phyloP scores from a whole-genome alignment of 2,113 vertebrate species.

The Asarcornis scutulata region DNA sequence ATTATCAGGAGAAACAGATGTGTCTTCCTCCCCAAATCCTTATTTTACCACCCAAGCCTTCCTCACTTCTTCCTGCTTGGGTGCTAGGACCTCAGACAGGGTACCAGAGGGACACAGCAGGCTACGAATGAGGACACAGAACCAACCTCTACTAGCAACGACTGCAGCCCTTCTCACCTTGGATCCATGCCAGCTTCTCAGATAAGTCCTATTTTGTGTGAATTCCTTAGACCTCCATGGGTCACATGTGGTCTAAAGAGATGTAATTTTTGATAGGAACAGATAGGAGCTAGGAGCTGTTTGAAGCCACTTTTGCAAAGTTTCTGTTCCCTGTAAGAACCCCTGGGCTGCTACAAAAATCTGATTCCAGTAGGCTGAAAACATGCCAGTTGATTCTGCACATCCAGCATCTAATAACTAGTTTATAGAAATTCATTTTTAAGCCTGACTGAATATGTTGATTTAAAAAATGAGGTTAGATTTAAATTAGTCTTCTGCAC shows the following conservation, averaged over 20 bases:
- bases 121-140: not conserved
- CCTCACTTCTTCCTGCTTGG: not conserved
- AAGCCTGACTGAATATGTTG: not conserved
- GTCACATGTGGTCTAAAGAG: too few species aligned
- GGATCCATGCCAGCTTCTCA: fast-evolving
- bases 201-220: not conserved
- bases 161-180: not conserved
- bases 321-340: not conserved
- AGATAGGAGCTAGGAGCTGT: not conserved
- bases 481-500: slow-evolving; percentile 30
- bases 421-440: not conserved
- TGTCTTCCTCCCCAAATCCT: not conserved
- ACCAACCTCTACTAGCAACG: not conserved
- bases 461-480: not conserved
- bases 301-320: not conserved
- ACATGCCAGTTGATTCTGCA: not conserved
- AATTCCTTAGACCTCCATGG: not conserved
- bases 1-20: fast-evolving
- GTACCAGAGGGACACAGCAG: not conserved
- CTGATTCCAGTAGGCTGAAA: not conserved
- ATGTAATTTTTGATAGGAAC: not conserved
- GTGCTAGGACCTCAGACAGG: not conserved
- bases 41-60: not conserved
- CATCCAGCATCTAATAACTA: not conserved
- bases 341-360: not conserved